Base-by-base conservation (phyloP, 1,140 invertebrate genomes). In the Plectrocnemia conspersa region DNA sequence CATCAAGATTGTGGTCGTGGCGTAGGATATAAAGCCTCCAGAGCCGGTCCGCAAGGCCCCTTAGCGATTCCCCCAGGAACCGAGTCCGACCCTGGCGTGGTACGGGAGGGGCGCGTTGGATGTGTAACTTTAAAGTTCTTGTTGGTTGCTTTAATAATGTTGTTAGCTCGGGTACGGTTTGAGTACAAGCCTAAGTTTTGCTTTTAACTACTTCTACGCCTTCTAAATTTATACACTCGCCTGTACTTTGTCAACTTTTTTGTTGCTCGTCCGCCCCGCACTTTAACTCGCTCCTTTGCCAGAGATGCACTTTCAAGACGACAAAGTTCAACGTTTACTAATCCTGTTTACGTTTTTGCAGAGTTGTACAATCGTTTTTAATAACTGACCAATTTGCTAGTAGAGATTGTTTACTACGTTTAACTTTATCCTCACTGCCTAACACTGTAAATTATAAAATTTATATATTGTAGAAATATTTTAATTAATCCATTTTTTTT, bases 61-160 rank as follows among this genome's bases (percentile, higher is more conserved):
- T 15, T 24, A 7, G 19, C 23, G 9, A 7, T 27, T 45, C 40
- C 40, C 40, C 40, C 19, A 22, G 40, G 40, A 22, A 22, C 18
- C 21, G 10, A 35, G 9, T 23, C 18, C 15, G 21, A n/a, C n/a
- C 11, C 38, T 4, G 18, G 25, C 33, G 18, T 7, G 52, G 19
- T 48, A 10, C 22, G 47, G 47, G 5, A 27, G 49, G 48, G n/a
- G 44, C 19, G 54, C 41, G 4, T 9, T 33, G 44, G 54, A 56
- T 61, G 59, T 61, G 55, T 61, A 61, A 61, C 59, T 61, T 61
- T 54, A 52, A 52, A 62, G 56, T 62, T 62, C 60, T 62, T 62
- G 56, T 62, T 62, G 60, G 60, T 62, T 58, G 60, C 56, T 62
- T 62, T 62, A 62, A 62, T 62, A 62, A 62, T 62, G 60, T 62